Conservation (phyloP, 1,140 invertebrate genomes). For the Eulimnadia texana region DNA sequence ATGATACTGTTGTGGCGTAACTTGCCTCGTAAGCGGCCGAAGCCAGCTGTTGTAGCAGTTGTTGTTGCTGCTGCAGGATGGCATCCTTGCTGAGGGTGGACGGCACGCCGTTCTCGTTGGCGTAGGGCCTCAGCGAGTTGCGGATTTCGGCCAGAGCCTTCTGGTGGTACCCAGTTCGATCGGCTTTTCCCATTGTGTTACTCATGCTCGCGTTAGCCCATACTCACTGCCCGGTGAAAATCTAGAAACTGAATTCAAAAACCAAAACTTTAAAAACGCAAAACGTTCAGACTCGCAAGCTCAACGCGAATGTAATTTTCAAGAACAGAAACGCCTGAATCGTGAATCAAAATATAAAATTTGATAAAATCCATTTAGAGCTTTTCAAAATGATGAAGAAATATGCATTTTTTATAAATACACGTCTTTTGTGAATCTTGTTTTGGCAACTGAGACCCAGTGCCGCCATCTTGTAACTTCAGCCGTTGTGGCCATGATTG, state of each 20-base stretch:
- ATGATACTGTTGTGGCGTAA: too few relatives aligned
- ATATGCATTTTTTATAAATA: neutral
- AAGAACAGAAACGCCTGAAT: neutral
- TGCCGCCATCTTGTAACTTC: neutral
- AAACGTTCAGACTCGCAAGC: too few relatives aligned
- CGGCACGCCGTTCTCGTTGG: conserved; percentile 33
- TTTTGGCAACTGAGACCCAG: neutral
- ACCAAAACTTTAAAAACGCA: neutral
- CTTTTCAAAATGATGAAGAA: neutral
- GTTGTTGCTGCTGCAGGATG: conserved; percentile 15
- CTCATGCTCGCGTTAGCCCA: conserved; percentile 17
- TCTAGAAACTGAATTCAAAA: neutral
- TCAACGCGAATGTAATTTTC: neutral
- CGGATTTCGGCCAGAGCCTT: conserved; percentile 75
- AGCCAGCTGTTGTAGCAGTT: conserved; percentile 22
- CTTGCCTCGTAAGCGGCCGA: conserved; percentile 27
- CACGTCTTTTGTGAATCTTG: neutral
- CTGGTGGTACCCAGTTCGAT: conserved; percentile 58
- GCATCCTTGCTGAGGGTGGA: conserved; percentile 14
- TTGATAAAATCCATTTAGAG: neutral
- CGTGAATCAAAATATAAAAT: too few relatives aligned
- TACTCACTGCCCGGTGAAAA: conserved; percentile 1
- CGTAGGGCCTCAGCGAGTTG: conserved; percentile 68
- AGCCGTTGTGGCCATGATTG: neutral
- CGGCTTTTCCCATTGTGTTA: conserved; percentile 16